Conservation (phyloP, 2,113 vertebrate genomes). For the Redunca redunca region DNA sequence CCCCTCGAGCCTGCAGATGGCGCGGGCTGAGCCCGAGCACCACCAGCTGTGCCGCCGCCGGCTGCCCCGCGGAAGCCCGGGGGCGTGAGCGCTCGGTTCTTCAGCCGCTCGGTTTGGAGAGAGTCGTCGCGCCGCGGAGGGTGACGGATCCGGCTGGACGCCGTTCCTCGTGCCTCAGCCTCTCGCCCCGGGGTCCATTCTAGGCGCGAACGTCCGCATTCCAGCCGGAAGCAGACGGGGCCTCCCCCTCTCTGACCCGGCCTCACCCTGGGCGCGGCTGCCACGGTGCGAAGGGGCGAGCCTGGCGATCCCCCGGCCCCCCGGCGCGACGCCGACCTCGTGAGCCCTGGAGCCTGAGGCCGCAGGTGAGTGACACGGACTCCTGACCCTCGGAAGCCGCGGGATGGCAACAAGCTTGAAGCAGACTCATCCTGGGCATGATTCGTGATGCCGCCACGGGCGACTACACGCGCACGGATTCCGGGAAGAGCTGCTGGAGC, state of each 20-base stretch:
- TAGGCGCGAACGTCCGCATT: fast-evolving
- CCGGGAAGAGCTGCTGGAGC: fast-evolving
- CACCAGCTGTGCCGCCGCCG: fast-evolving
- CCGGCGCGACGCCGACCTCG: fast-evolving
- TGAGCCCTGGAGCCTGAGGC: not conserved
- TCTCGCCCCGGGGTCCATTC: not conserved
- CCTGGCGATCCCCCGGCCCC: not conserved
- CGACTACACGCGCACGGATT: fast-evolving
- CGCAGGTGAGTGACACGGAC: fast-evolving
- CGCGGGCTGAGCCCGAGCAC: fast-evolving
- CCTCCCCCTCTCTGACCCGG: fast-evolving
- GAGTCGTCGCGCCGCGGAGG: fast-evolving
- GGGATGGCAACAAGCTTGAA: not conserved
- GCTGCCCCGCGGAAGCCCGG: fast-evolving
- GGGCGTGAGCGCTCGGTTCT: fast-evolving
- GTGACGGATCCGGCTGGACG: fast-evolving
- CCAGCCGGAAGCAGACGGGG: not conserved
- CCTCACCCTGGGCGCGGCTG: not conserved
- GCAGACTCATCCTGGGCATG: not conserved
- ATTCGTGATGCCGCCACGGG: not conserved
- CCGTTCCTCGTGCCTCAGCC: fast-evolving
- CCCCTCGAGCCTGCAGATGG: fast-evolving
- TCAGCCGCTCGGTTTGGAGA: not conserved
- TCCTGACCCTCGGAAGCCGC: not conserved
- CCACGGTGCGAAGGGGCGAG: not conserved